Conservation (phyloP, 2,797 vertebrate genomes). For the Lepus townsendii region DNA sequence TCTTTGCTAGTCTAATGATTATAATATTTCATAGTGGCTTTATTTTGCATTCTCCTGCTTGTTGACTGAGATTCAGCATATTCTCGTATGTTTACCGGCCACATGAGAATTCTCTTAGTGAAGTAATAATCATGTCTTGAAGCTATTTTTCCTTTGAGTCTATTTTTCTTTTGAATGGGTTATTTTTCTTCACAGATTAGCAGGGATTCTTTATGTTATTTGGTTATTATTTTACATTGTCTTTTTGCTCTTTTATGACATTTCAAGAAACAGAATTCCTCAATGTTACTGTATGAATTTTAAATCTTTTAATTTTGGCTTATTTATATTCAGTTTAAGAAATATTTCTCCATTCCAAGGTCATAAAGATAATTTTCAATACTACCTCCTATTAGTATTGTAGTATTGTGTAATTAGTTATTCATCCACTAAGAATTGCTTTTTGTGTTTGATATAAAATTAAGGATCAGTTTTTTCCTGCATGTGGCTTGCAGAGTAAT, state of each 20-base stretch:
- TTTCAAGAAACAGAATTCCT: background rate
- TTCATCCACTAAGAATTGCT: background rate
- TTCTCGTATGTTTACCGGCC: background rate
- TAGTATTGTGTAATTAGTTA: background rate
- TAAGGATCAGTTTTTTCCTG: background rate
- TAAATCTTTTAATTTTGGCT: background rate
- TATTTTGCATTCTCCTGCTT: background rate
- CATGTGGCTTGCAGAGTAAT: background rate
- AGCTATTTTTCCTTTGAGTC: too few relatives aligned
- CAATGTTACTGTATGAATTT: background rate
- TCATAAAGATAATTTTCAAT: slow-evolving; percentile 25
- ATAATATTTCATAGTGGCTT: background rate
- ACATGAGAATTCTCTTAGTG: background rate
- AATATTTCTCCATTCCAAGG: background rate
- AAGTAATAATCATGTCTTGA: background rate
- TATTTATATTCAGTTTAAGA: background rate
- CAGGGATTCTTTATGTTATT: slow-evolving; percentile 18
- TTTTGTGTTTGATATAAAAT: slow-evolving; percentile 31
- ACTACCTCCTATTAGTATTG: background rate
- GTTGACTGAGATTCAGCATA: background rate
- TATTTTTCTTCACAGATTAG: background rate
- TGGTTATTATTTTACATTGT: background rate
- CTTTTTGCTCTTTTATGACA: background rate
- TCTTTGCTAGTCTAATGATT: background rate
- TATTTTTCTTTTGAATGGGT: background rate